Base-by-base conservation (phyloP, 2,113 vertebrate genomes). In the Tetraodon nigroviridis region DNA sequence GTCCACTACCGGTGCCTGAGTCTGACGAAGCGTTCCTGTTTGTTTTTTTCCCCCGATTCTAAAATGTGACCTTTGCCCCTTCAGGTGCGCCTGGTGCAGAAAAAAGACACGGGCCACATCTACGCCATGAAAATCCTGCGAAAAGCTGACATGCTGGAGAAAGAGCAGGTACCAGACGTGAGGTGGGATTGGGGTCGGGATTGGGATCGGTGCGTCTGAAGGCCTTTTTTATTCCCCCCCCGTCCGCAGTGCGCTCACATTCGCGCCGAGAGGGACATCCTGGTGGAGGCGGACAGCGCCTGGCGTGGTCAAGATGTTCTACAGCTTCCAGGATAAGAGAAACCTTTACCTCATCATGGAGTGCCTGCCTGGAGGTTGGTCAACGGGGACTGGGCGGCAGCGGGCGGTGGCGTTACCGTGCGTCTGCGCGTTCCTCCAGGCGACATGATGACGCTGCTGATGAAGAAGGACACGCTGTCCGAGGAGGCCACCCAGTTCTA, bases 231-330 rank as follows among this genome's bases (percentile, higher is more conserved):
- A n/a, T n/a, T n/a, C n/a, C n/a, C n/a, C 17, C 7, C 17, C 5
- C 18, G 24, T 12, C 21, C 48, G 11, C 67, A 99, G 97, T 95
- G 98, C 8, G 96, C 95, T 51, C 97, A 99, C 54, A 99, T 99
- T 70, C 89, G 97, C 72, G 97, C 97, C 24, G 96, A 99, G 84
- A 91, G 97, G 81, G 97, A 99, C 78, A 97, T 99, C 75, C 87
- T 99, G 55, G 97, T 99, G 61, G 97, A 99, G 89, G 97, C 96
- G 0, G 97, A 99, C 64, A 94, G 96, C 20, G 95, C 95, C 53
- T 99, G 97, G 97, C n/a, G 97, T 99, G 62, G 97, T 99, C 61
- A 99, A 98, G 86, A 99, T 99, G 97, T 99, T 98, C 83, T 99
- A 99, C 87, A 99, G 96, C 87, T 99, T 99, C 80, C 97, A 99